Conservation (phyloP, 2,113 vertebrate genomes). For the Bubo blakistoni region DNA sequence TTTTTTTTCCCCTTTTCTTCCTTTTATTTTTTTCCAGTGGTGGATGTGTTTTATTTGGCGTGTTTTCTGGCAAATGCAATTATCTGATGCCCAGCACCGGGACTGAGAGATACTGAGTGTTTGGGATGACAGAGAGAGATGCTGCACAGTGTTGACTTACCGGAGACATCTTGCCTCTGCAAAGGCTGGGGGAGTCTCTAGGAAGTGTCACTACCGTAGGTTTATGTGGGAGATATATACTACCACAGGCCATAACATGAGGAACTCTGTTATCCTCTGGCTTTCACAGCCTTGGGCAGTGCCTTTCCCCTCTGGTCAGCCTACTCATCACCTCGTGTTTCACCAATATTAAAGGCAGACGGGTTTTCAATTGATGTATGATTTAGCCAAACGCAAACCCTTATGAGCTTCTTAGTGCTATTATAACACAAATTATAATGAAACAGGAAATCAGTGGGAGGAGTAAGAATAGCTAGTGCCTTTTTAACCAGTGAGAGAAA, state of each 20-base stretch:
- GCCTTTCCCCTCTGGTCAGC: background rate
- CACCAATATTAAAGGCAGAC: background rate
- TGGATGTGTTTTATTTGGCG: background rate
- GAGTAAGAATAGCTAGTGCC: background rate
- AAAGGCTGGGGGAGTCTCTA: background rate
- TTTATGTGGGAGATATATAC: background rate
- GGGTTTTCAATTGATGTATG: background rate
- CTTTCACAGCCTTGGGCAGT: background rate
- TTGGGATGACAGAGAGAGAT: background rate
- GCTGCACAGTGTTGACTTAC: background rate
- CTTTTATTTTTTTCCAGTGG: background rate
- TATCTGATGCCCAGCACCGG: background rate
- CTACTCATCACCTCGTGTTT: background rate
- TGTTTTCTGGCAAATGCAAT: background rate
- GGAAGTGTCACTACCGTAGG: background rate
- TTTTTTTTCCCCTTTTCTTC: fast-evolving
- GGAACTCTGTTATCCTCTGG: background rate
- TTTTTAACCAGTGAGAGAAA: background rate
- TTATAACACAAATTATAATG: background rate
- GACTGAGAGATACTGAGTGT: fast-evolving
- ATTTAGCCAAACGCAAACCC: background rate
- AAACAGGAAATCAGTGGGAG: background rate
- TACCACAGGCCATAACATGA: background rate
- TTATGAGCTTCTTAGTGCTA: background rate
- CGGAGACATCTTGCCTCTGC: background rate